Evolutionary conservation across 2,797 vertebrate species (phyloP).

Genomic region (Tenualosa thibaudeaui): DNA sequence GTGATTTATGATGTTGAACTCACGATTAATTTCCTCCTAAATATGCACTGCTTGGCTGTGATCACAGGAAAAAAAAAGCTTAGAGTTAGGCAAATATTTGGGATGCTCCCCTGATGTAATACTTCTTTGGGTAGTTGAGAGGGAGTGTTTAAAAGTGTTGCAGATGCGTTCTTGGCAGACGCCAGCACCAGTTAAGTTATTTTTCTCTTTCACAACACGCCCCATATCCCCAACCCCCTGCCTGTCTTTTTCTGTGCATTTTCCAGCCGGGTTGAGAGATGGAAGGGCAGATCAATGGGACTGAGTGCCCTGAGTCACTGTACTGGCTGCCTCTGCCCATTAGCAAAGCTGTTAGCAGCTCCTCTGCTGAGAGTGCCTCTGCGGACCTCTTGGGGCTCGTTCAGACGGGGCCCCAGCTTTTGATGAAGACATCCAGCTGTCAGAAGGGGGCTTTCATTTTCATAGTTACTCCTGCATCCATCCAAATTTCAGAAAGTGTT

Average conservation of each 20-base stretch:
- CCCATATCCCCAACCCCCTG: background rate
- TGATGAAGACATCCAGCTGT: conserved; percentile 41
- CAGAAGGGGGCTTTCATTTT: conserved; percentile 32
- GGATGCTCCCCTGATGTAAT: background rate
- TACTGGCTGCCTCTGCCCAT: background rate
- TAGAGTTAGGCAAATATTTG: background rate
- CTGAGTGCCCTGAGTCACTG: background rate
- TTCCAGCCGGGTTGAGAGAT: background rate
- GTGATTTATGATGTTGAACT: background rate
- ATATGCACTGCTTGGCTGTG: background rate
- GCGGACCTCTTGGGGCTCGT: background rate
- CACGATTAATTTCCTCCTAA: background rate
- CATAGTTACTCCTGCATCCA: conserved; percentile 40
- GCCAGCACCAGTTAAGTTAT: background rate
- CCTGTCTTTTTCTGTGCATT: background rate
- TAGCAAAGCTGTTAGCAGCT: background rate
- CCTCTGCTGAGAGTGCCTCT: too few relatives aligned
- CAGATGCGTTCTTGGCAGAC: conserved; percentile 10
- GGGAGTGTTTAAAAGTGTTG: background rate
- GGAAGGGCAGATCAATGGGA: background rate
- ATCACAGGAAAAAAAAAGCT: background rate
- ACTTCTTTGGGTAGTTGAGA: background rate
- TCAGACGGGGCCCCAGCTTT: conserved; percentile 12
- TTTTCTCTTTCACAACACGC: background rate
- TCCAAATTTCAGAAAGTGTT: background rate